These are phyloP conservation scores for Zaprionus gabonicus DNA, from an alignment of 1,140 invertebrate species.

Conservation along the genomic window DNA sequence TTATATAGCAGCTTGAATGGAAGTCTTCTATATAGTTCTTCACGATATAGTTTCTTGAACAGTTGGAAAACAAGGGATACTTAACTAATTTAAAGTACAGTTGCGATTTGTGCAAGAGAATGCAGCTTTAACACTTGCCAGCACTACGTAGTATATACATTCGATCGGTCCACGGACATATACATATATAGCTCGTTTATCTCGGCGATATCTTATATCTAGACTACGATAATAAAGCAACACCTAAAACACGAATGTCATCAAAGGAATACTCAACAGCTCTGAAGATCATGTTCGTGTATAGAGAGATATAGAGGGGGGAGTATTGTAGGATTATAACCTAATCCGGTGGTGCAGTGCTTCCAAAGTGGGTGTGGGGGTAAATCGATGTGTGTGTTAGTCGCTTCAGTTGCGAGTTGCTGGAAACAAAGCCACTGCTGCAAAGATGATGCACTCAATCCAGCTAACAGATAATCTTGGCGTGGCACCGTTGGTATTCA, in stretches of 20 bases:
- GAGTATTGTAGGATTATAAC: background rate
- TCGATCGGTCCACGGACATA: slow-evolving; percentile 19
- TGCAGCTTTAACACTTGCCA: slow-evolving; percentile 30
- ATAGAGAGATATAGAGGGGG: background rate
- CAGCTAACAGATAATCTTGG: slow-evolving; percentile 5
- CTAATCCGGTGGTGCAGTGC: slow-evolving; percentile 59
- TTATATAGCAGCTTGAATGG: background rate
- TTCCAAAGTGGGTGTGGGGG: background rate
- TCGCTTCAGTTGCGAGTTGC: slow-evolving; percentile 22
- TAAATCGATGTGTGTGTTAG: background rate
- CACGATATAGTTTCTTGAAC: background rate
- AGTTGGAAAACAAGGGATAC: background rate
- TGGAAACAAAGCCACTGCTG: background rate
- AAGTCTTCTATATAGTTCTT: background rate
- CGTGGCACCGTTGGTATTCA: slow-evolving; percentile 3
- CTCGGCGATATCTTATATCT: slow-evolving; percentile 23
- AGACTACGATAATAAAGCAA: slow-evolving; percentile 75
- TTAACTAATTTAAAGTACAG: slow-evolving; percentile 1
- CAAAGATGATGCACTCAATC: slow-evolving; percentile 30
- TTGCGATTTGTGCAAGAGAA: slow-evolving; percentile 8
- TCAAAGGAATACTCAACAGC: slow-evolving; percentile 10
- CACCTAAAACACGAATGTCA: slow-evolving; percentile 49
- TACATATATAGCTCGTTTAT: slow-evolving; percentile 22
- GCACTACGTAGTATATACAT: slow-evolving; percentile 33
- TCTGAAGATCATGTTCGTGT: slow-evolving; percentile 49